Evolutionary conservation across 2,113 vertebrate species (phyloP), one percentile per base, ranked within the genome.

Genomic region (Hydropotes inermis): DNA sequence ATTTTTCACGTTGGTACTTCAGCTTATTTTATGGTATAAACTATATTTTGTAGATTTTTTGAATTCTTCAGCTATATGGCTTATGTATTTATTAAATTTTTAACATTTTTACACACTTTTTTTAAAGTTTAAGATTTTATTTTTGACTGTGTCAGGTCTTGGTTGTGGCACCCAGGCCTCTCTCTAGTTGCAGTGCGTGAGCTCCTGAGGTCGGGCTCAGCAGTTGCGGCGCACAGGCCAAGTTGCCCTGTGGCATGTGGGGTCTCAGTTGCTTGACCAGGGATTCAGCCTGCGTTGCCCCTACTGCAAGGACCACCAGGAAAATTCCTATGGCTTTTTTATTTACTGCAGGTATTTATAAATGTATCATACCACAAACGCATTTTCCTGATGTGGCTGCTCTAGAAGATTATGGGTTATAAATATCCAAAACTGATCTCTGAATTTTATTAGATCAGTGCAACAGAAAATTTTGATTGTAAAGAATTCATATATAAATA

Each of bases 371-470:
- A 81, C 0, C 33, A 55, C 28, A 89, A 52, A 76, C 47, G 89
- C 81, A n/a, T 58, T 93, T 89, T 67, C 8, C 27, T 96, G 28
- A 19, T 30, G 1, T 79, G n/a, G 86, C 15, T 60, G 52, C 17
- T 28, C 7, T 88, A 27, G 60, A 97, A 94, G 55, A 30, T 95
- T 85, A 11, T 19, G 33, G 64, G 39, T 92, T 92, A 27, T 21
- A 25, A 91, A 87, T 95, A 52, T 61, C 79, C 28, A 57, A 28
- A 94, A 89, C 76, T 82, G n/a, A 87, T 79, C 91, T 94, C 28
- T 96, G 76, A 57, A 85, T 88, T 95, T 95, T 85, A 88, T 81
- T 92, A 84, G 52, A 36, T 92, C 78, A 96, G 57, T 78, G 19
- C n/a, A 70, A 15, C 36, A 30, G 61, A 95, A 97, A 95, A 54